Percentiles rank a stretch among this genome's conserved stretches.
phyloP scores from a whole-genome alignment of 2,113 vertebrate species.

The Dendrocopos noguchii region DNA sequence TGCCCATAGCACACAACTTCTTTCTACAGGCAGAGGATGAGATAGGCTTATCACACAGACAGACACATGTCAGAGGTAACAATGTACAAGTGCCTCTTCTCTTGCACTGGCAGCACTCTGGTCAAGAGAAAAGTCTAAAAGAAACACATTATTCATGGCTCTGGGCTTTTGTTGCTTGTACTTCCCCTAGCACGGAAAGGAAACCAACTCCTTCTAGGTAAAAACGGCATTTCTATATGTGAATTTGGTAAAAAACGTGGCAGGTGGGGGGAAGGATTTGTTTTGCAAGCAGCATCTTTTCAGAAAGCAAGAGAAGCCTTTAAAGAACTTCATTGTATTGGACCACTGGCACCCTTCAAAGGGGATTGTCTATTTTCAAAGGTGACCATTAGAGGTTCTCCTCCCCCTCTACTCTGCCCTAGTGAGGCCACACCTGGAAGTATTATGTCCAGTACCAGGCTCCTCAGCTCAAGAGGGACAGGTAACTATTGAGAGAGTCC shows the following conservation, averaged over 20 bases:
- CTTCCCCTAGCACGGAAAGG: background rate
- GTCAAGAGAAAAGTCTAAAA: background rate
- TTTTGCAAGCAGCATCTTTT: background rate
- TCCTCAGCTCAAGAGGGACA: too few relatives aligned
- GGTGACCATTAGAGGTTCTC: background rate
- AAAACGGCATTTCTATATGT: background rate
- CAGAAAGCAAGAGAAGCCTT: background rate
- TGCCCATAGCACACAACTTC: background rate
- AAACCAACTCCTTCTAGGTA: background rate
- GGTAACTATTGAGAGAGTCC: too few relatives aligned
- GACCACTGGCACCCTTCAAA: background rate
- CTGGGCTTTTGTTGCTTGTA: background rate
- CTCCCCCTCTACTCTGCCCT: too few relatives aligned
- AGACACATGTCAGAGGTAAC: accelerated
- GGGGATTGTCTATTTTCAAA: background rate
- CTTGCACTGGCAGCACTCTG: background rate
- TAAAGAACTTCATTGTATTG: background rate
- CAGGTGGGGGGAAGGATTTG: too few relatives aligned
- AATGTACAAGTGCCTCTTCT: background rate
- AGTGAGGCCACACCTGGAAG: too few relatives aligned
- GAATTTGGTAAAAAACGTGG: background rate
- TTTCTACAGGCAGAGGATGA: background rate
- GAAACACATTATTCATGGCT: background rate
- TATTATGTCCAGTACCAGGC: too few relatives aligned
- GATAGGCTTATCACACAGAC: background rate